Conservation (phyloP, 2,888 invertebrate species). For the Gymnosoma rotundatum region DNA sequence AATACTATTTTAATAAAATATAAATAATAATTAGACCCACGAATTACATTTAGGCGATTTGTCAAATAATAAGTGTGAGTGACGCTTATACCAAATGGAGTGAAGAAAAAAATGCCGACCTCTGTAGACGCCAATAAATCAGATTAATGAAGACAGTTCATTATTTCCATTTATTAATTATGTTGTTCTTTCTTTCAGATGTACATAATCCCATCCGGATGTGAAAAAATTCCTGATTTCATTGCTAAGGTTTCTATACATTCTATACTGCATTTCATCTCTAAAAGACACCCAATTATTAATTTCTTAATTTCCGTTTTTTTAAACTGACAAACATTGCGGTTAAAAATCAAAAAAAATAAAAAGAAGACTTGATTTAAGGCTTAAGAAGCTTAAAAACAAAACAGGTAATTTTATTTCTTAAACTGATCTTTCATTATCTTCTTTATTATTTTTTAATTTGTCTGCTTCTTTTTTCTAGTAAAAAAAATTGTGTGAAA, state of each 20-base stretch:
- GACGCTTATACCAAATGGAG: too few relatives aligned
- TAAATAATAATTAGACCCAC: too few relatives aligned
- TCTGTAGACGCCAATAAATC: too few relatives aligned
- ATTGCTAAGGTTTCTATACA: slow-evolving; percentile 56
- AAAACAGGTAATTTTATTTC: slow-evolving; percentile 62
- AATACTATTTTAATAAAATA: too few relatives aligned
- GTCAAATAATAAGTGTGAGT: too few relatives aligned
- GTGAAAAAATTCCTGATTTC: slow-evolving; percentile 47
- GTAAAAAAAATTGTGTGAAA: slow-evolving; percentile 32
- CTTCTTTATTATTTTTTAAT: background rate
- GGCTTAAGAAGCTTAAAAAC: slow-evolving; percentile 57
- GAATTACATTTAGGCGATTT: too few relatives aligned
- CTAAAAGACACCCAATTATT: slow-evolving; percentile 48
- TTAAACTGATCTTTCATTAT: slow-evolving; percentile 34
- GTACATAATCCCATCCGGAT: slow-evolving; percentile 47
- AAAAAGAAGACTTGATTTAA: slow-evolving; percentile 30
- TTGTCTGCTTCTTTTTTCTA: background rate
- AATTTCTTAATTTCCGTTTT: slow-evolving; percentile 70
- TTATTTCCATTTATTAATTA: background rate
- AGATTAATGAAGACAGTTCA: background rate
- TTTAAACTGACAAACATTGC: slow-evolving; percentile 45
- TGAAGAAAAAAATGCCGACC: too few relatives aligned
- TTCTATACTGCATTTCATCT: slow-evolving; percentile 41
- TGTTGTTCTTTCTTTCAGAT: too few relatives aligned
- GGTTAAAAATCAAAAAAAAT: slow-evolving; percentile 30